Evolutionary conservation across 2,888 invertebrate species (phyloP), one percentile per base, ranked within the genome.

Genomic region (Drosophila percnosoma): DNA sequence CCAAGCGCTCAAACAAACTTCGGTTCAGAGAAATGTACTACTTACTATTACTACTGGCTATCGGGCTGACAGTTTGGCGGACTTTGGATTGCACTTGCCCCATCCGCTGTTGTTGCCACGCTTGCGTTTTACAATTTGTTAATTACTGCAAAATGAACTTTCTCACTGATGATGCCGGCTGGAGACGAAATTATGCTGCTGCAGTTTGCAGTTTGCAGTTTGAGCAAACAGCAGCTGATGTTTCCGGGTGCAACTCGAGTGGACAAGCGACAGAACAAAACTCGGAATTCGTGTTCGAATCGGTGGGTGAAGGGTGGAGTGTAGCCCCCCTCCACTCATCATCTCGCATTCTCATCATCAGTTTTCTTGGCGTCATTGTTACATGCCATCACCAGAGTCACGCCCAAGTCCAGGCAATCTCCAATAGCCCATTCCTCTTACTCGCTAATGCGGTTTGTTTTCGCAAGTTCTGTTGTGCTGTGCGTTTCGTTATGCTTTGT

Each of bases 81-180:
- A 72, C 65, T 71, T 45, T 65, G 62, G 62, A 29, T 51, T 68
- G 53, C 61, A 13, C 48, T 57, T 55, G 59, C n/a, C 18, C 27
- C 18, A 64, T 69, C 74, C 62, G 34, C 69, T 55, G 54, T 6
- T 34, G 31, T 51, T 21, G 29, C 57, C 57, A 29, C 49, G 49
- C 68, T 36, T 66, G 68, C 75, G 62, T 78, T 89, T 81, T 77
- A 87, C 87, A 87, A 87, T 89, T 87, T 83, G 85, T 85, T 87
- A 87, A 87, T 87, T 89, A 87, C 89, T 80, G 72, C 83, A 77
- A 77, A 89, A 85, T 85, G 87, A 87, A 87, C 87, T 87, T 83
- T 80, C 73, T 67, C 71, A 59, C 67, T 75, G 72, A 59, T 63
- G 62, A 67, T 21, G 33, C 36, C 13, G 33, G 54, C 42, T 21